Conservation (phyloP, 2,113 vertebrate species). For the Cichladusa arquata region DNA sequence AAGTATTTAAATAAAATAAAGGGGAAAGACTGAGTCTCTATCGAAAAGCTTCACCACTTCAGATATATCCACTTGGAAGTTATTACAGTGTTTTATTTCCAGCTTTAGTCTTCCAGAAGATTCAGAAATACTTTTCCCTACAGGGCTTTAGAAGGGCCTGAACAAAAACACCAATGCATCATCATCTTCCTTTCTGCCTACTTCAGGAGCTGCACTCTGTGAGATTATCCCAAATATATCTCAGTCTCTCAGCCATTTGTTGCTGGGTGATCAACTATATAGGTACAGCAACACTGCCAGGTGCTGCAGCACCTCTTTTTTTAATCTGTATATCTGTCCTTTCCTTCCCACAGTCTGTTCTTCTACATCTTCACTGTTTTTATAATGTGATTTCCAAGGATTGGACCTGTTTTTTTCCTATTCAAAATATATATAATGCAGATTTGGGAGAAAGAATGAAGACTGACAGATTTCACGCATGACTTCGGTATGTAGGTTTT, state of each 20-base stretch:
- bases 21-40: neutral
- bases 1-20: neutral
- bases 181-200: neutral
- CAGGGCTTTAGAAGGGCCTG: neutral
- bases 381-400: neutral
- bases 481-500: rapidly evolving
- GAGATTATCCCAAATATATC: neutral
- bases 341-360: neutral
- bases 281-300: neutral
- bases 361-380: neutral
- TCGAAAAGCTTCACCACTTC: neutral
- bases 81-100: neutral
- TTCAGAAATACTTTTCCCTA: neutral
- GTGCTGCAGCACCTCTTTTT: neutral
- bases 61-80: neutral
- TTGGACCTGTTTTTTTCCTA: neutral
- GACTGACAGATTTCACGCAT: neutral
- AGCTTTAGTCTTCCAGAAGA: neutral
- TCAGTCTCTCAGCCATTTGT: neutral
- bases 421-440: neutral
- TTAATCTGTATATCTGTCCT: neutral
- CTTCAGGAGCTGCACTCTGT: neutral
- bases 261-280: neutral
- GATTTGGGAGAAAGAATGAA: neutral
- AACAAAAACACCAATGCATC: neutral